A percentile compares a stretch with the other conserved stretches of the same genome.
phyloP scores from a whole-genome alignment of 1,140 invertebrate genomes.

The Drosophila nikananu region DNA sequence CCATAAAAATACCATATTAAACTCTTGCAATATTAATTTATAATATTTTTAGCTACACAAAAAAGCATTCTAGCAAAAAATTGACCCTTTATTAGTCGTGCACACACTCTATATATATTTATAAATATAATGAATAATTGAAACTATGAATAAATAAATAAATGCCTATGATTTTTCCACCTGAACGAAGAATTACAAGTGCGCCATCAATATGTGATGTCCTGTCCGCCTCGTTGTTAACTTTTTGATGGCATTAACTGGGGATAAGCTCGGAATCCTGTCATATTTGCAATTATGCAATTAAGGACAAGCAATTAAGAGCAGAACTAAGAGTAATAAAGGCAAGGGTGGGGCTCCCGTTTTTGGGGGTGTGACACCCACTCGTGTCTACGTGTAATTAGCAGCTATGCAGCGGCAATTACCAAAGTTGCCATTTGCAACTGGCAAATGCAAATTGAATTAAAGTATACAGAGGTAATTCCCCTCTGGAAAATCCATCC shows the following conservation, averaged over 20 bases:
- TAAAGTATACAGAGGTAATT: too few relatives aligned
- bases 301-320: slow-evolving; percentile 26
- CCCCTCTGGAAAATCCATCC: too few relatives aligned
- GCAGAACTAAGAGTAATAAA: too few relatives aligned
- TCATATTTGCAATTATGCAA: slow-evolving; percentile 43
- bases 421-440: slow-evolving; percentile 10
- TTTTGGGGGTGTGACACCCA: too few relatives aligned
- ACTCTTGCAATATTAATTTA: neutral
- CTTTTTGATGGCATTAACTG: slow-evolving; percentile 28
- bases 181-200: slow-evolving; percentile 5
- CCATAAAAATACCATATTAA: neutral
- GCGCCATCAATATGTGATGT: slow-evolving; percentile 11
- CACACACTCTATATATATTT: neutral
- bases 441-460: slow-evolving; percentile 32
- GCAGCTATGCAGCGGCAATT: slow-evolving; percentile 20
- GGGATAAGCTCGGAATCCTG: neutral
- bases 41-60: neutral
- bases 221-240: slow-evolving; percentile 5
- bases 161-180: slow-evolving; percentile 16
- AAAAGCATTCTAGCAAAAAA: neutral
- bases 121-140: neutral
- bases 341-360: neutral
- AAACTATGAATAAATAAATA: slow-evolving; percentile 10
- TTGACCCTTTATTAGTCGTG: slow-evolving; percentile 7
- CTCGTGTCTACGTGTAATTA: slow-evolving; percentile 20